These are phyloP conservation scores for Polypedilum pembai DNA, from an alignment of 1,140 invertebrate genomes.

Conservation along the genomic window DNA sequence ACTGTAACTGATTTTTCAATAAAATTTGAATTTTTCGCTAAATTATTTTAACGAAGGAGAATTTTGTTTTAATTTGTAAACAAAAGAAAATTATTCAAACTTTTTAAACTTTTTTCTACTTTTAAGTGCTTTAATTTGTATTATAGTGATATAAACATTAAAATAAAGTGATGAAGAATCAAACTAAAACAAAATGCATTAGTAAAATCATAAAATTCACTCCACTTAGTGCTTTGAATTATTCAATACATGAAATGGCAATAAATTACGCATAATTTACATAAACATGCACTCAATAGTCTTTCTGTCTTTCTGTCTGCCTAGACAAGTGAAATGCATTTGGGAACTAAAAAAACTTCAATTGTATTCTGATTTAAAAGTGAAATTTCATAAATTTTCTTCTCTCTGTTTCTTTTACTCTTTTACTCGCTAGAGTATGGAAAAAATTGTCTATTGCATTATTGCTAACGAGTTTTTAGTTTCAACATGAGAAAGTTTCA, in stretches of 20 bases:
- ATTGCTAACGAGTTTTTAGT: slow-evolving; percentile 13
- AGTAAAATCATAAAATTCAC: no score
- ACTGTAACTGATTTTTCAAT: no score
- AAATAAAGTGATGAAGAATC: no score
- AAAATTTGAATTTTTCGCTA: no score
- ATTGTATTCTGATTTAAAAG: slow-evolving; percentile 19
- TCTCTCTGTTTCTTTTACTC: background rate
- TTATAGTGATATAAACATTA: no score
- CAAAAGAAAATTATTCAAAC: no score
- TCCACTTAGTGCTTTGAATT: background rate
- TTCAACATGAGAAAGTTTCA: slow-evolving; percentile 17
- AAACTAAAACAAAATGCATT: no score
- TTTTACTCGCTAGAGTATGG: background rate
- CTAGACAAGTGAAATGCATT: background rate
- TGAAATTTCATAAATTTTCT: slow-evolving; percentile 14
- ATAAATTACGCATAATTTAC: background rate
- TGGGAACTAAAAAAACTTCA: background rate
- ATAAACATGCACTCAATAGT: background rate
- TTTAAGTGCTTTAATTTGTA: no score
- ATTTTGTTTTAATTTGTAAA: no score
- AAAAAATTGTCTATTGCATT: background rate
- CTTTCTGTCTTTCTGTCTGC: background rate
- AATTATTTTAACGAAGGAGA: no score
- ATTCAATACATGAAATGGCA: background rate
- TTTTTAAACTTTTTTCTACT: no score